A percentile compares a stretch with the other conserved stretches of the same genome.
phyloP scores from a whole-genome alignment of 2,113 vertebrate species.

The Vimba vimba region DNA sequence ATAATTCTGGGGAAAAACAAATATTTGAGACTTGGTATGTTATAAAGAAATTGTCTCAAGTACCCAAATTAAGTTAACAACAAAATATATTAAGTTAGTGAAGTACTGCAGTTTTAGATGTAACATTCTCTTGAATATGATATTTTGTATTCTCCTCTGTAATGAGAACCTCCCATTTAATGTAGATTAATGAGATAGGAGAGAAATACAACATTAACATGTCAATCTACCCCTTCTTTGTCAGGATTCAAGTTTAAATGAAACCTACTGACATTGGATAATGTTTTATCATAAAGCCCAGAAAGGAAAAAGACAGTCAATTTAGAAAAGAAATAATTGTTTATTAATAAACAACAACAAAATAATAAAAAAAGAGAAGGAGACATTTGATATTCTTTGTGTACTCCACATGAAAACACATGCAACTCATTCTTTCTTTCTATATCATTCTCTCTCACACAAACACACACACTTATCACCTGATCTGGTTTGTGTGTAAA shows the following conservation, averaged over 20 bases:
- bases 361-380: not conserved
- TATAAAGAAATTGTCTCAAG: not conserved
- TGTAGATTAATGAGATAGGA: not conserved
- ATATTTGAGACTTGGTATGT: not conserved
- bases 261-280: not conserved
- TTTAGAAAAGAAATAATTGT: conserved; percentile 22
- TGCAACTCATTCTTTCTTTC: not conserved
- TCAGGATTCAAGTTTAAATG: not conserved
- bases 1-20: not conserved
- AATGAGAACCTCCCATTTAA: conserved; percentile 1
- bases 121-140: not conserved
- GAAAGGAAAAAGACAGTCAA: not conserved
- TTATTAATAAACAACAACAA: conserved; percentile 26
- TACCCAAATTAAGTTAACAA: not conserved
- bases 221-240: not conserved
- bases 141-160: not conserved
- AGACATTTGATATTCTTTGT: not conserved
- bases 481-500: conserved; percentile 11
- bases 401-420: not conserved
- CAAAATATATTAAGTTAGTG: not conserved
- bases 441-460: not conserved
- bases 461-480: conserved; percentile 1
- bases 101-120: not conserved
- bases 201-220: conserved; percentile 21
- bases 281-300: not conserved